phyloP scores from a whole-genome alignment of 1,140 invertebrate species.

The Leptinotarsa undecemlineata region DNA sequence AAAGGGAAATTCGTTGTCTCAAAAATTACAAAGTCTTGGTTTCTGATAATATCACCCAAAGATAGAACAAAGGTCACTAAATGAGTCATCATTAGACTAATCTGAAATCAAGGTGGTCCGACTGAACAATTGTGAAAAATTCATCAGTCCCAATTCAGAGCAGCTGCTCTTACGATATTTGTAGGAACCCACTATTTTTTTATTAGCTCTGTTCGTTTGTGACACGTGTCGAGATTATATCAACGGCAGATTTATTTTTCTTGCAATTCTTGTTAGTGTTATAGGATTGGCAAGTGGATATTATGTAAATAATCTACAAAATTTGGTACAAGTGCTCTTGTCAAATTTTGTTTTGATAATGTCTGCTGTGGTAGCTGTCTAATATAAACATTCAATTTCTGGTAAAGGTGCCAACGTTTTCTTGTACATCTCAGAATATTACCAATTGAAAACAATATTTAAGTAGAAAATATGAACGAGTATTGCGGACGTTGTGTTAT shows the following conservation, averaged over 20 bases:
- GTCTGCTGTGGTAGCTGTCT: not conserved
- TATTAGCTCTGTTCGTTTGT: not conserved
- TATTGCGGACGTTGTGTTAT: too few species aligned
- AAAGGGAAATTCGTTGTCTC: too few species aligned
- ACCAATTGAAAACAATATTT: too few species aligned
- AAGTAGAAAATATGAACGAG: too few species aligned
- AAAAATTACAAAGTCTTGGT: too few species aligned
- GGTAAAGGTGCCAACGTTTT: not conserved
- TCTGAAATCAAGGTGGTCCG: constrained; percentile 1
- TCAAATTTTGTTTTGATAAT: not conserved
- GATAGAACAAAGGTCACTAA: not conserved
- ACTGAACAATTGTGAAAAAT: not conserved
- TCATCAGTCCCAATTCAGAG: not conserved
- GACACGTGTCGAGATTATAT: constrained; percentile 2
- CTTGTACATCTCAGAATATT: too few species aligned
- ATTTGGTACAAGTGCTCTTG: not conserved
- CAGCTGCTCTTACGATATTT: not conserved
- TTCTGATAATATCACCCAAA: not conserved
- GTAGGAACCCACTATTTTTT: not conserved
- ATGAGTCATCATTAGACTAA: not conserved
- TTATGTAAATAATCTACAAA: not conserved
- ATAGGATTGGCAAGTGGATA: not conserved
- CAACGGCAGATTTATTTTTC: not conserved
- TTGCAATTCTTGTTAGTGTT: not conserved
- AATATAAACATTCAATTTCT: not conserved